Evolutionary conservation across 2,797 vertebrate species (phyloP), one percentile per base, ranked within the genome.

Genomic region (Chelonia mydas): DNA sequence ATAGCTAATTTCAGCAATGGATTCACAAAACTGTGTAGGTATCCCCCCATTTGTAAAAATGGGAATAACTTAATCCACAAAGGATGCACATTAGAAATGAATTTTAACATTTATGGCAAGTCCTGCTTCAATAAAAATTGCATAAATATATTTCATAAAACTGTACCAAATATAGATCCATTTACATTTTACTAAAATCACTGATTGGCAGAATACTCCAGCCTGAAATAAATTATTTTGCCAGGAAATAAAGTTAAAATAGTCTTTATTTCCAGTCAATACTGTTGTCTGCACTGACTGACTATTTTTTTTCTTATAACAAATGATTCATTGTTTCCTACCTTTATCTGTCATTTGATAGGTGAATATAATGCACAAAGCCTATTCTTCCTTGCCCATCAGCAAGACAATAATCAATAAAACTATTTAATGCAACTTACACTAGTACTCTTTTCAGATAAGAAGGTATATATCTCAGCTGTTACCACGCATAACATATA

Each of bases 1-100:
- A 97, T 95, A 97, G 95, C 41, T 96, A 87, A 90, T 95, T 95
- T 96, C 94, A 96, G 72, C 81, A 87, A 92, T 83, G 90, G 88
- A 96, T 89, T 78, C 72, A 87, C 33, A 95, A 57, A 61, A 94
- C 37, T 1, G 0, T 83, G 83, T 28, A 76, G 61, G 6, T 15
- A 4, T 74, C 53, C 8, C 53, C 45, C 91, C 86, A 76, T 6
- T 88, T 81, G 55, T 57, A 78, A 87, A 90, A 23, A 47, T 94
- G 91, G 82, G 92, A 97, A 91, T 92, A 91, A 86, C 41, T 74
- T 89, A 50, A 5, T 2, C n/a, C 86, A 89, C 54, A 90, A 87
- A 85, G 12, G 2, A 87, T 81, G 41, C 13, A 59, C 13, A 28
- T 11, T 59, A 15, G 28, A 25, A 50, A 85, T 25, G 13, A 10